These are phyloP conservation scores for Temnopleurus reevesii DNA, from an alignment of 53 echinoderm and acorn worm species.

Conservation along the genomic window DNA sequence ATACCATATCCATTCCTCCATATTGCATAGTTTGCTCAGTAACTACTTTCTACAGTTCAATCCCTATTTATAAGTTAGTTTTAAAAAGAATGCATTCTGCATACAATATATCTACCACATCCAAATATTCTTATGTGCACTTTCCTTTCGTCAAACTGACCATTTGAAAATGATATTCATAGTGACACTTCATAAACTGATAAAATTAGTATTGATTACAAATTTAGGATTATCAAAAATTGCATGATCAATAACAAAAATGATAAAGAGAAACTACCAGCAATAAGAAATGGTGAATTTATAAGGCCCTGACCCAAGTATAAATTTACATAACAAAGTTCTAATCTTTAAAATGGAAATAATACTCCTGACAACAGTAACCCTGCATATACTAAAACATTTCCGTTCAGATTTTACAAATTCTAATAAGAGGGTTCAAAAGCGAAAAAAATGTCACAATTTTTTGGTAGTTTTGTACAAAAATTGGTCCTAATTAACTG, in stretches of 20 bases:
- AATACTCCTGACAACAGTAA: too few species aligned
- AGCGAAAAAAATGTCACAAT: too few species aligned
- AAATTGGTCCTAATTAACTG: too few species aligned
- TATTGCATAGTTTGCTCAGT: conserved; percentile 12
- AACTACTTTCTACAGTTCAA: neutral
- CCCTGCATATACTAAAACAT: too few species aligned
- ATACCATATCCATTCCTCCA: neutral
- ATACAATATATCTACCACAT: neutral
- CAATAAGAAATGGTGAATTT: too few species aligned
- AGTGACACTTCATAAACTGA: neutral
- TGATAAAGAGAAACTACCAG: too few species aligned
- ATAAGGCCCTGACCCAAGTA: too few species aligned
- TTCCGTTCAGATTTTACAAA: too few species aligned
- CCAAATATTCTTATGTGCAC: neutral
- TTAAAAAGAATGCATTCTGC: neutral
- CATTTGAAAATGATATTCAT: neutral
- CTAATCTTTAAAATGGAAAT: too few species aligned
- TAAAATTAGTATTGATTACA: neutral
- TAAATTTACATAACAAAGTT: too few species aligned
- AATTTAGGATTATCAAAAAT: neutral
- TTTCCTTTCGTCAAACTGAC: neutral
- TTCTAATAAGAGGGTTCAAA: too few species aligned
- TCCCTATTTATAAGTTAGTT: neutral
- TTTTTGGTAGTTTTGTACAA: too few species aligned
- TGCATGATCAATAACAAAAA: neutral